These are phyloP conservation scores for Lapara coniferarum DNA, from an alignment of 2,888 invertebrate genomes.

Conservation along the genomic window DNA sequence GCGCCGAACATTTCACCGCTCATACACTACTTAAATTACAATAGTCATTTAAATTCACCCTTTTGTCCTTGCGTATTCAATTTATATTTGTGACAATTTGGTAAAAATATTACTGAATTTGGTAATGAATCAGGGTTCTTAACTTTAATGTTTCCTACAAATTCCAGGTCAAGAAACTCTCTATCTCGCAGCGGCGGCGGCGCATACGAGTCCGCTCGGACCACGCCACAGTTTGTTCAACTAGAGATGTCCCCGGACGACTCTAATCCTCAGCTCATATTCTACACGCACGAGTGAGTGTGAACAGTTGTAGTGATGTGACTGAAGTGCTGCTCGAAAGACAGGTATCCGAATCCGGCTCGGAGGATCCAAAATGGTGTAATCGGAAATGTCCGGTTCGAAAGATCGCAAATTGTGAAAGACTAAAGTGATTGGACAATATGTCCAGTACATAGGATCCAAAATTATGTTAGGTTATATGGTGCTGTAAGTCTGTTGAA, in stretches of 20 bases:
- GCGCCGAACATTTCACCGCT: background rate
- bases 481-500: constrained; percentile 9
- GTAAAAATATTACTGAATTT: no score
- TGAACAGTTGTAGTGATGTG: constrained; percentile 24
- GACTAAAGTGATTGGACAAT: no score
- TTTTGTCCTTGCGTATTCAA: no score
- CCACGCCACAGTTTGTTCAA: constrained; percentile 77
- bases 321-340: background rate
- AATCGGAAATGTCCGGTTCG: background rate
- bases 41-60: no score
- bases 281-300: constrained; percentile 89
- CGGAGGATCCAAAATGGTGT: background rate
- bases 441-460: background rate
- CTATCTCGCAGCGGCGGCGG: constrained; percentile 71
- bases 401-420: background rate
- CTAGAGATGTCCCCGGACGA: constrained; percentile 79
- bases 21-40: background rate
- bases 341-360: background rate
- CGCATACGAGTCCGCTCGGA: constrained; percentile 76
- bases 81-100: no score
- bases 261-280: constrained; percentile 92
- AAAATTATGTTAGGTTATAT: background rate
- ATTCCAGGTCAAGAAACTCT: constrained; percentile 80
- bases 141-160: constrained; percentile 5
- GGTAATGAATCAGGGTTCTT: no score